phyloP scores from a whole-genome alignment of 2,888 invertebrate species.

The Prenolepis imparis region DNA sequence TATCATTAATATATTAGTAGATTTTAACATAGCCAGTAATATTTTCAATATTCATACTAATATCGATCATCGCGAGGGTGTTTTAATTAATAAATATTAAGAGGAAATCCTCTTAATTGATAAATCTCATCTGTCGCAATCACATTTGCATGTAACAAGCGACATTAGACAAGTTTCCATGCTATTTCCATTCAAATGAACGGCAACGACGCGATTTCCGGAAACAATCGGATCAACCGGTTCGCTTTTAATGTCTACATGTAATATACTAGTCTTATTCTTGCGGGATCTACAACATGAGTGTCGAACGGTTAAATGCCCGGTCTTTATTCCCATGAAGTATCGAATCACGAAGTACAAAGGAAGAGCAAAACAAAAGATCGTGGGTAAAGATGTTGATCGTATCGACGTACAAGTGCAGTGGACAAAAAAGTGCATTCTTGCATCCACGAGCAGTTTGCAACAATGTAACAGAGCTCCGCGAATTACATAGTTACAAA shows the following conservation, averaged over 20 bases:
- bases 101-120: neutral
- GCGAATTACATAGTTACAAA: neutral
- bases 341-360: slow-evolving; percentile 37
- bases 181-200: slow-evolving; percentile 25
- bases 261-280: slow-evolving; percentile 36
- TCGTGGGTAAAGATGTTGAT: too few species aligned
- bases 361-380: slow-evolving; percentile 53
- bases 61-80: neutral
- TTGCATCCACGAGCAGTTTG: slow-evolving; percentile 16
- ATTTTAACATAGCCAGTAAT: neutral
- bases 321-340: slow-evolving; percentile 57
- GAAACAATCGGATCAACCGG: slow-evolving; percentile 52
- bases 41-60: neutral
- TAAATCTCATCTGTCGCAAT: slow-evolving; percentile 28
- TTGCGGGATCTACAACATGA: slow-evolving; percentile 40
- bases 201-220: slow-evolving; percentile 59
- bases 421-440: slow-evolving; percentile 34
- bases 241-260: slow-evolving; percentile 35
- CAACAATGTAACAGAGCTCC: neutral
- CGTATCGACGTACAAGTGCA: too few species aligned
- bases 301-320: slow-evolving; percentile 37
- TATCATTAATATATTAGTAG: neutral
- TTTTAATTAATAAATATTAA: neutral
- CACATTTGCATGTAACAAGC: slow-evolving; percentile 57
- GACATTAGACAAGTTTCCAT: slow-evolving; percentile 9